These are phyloP conservation scores for Nothoprocta perdicaria DNA, from an alignment of 2,113 vertebrate genomes.

Conservation along the genomic window DNA sequence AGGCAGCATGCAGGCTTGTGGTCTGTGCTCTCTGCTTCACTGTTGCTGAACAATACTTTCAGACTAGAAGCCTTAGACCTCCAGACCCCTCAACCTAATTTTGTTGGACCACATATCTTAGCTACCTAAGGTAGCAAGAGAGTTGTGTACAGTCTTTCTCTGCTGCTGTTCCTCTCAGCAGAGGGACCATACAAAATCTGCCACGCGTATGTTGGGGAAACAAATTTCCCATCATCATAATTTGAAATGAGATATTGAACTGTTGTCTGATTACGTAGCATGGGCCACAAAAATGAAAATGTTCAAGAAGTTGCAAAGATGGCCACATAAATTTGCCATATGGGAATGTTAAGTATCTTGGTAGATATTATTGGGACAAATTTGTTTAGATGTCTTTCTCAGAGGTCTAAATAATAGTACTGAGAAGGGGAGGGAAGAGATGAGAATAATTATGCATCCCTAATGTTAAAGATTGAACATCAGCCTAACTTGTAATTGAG, in stretches of 20 bases:
- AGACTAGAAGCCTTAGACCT: neutral
- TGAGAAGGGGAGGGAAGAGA: neutral
- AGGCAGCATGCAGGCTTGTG: neutral
- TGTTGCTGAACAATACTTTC: neutral
- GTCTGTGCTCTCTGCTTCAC: neutral
- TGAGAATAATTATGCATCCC: neutral
- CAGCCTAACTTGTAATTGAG: neutral
- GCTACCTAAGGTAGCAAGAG: neutral
- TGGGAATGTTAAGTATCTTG: neutral
- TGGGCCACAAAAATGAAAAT: neutral
- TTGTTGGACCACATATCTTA: neutral
- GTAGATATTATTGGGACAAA: neutral
- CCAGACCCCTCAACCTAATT: neutral
- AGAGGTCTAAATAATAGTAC: neutral
- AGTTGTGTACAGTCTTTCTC: neutral
- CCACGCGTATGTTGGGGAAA: neutral
- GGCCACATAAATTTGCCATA: neutral
- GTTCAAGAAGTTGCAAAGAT: neutral
- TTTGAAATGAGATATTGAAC: neutral
- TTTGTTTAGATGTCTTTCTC: neutral
- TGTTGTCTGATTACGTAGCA: neutral
- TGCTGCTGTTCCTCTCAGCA: neutral
- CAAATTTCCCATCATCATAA: neutral
- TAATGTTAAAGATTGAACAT: neutral
- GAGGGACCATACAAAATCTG: neutral